Evolutionary conservation across 2,888 invertebrate genomes (phyloP).

Genomic region (Rhogogaster chlorosoma): DNA sequence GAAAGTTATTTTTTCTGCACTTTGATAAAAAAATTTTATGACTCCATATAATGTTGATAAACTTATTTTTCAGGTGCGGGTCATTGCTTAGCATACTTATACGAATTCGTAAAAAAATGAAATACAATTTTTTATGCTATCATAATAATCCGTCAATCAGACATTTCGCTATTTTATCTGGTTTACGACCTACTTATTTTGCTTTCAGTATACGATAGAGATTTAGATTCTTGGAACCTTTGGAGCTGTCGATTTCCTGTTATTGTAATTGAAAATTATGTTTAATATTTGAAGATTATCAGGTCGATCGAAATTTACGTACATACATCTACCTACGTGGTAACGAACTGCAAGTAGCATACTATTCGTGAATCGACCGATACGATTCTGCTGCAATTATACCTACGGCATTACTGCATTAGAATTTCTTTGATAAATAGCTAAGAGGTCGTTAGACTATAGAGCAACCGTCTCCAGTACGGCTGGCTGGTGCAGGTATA

Average conservation of each 20-base stretch:
- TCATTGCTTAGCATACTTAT: not conserved
- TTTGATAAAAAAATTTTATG: not conserved
- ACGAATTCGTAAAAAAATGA: not conserved
- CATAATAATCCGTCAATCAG: not conserved
- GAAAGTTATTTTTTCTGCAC: not conserved
- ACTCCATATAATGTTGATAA: not conserved
- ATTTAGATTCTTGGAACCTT: not conserved
- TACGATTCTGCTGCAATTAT: not conserved
- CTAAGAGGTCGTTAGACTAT: slow-evolving; percentile 39
- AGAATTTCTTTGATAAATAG: slow-evolving; percentile 46
- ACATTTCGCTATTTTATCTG: not conserved
- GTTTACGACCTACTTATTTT: not conserved
- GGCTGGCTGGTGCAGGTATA: not conserved
- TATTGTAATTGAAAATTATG: not conserved
- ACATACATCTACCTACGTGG: not conserved
- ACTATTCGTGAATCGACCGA: not conserved
- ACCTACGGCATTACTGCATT: slow-evolving; percentile 8
- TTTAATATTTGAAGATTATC: not conserved
- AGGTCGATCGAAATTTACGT: not conserved
- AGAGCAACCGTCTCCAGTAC: slow-evolving; percentile 16
- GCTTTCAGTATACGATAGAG: too few relatives aligned
- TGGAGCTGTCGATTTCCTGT: not conserved
- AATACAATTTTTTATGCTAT: not conserved
- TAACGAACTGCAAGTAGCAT: not conserved
- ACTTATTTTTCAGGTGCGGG: not conserved